These are phyloP conservation scores for Lepilemur ruficaudatus DNA, from an alignment of 2,797 vertebrate genomes.

Conservation along the genomic window DNA sequence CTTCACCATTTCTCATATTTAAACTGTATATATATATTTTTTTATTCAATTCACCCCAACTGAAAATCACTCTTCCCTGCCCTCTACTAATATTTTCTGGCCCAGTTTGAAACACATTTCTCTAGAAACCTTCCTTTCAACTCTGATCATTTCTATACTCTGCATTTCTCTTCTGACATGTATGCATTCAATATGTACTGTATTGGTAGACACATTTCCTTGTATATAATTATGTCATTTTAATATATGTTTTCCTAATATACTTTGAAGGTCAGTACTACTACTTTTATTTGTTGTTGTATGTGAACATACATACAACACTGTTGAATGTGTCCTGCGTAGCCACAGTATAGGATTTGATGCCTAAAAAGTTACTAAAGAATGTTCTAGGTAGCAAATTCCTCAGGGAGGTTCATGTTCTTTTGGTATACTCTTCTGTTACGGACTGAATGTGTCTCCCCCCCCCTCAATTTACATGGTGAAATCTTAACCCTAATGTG, in stretches of 20 bases:
- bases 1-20: slow-evolving; percentile 50
- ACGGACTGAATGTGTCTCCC: not conserved
- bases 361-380: not conserved
- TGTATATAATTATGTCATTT: not conserved
- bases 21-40: not conserved
- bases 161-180: not conserved
- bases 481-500: not conserved
- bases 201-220: not conserved
- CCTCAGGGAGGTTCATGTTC: not conserved
- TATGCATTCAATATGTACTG: not conserved
- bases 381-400: not conserved
- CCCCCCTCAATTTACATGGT: not conserved
- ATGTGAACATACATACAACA: not conserved
- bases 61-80: not conserved
- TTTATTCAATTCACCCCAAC: not conserved
- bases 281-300: not conserved
- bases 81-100: not conserved
- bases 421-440: not conserved
- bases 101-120: not conserved
- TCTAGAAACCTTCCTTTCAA: not conserved
- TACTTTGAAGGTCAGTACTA: not conserved
- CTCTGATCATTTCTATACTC: not conserved
- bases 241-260: not conserved
- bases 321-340: not conserved
- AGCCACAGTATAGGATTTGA: not conserved